A percentile compares a stretch with the other conserved stretches of the same genome.
Conservation (phyloP, 2,888 invertebrate genomes). For the Deilephila elpenor region DNA sequence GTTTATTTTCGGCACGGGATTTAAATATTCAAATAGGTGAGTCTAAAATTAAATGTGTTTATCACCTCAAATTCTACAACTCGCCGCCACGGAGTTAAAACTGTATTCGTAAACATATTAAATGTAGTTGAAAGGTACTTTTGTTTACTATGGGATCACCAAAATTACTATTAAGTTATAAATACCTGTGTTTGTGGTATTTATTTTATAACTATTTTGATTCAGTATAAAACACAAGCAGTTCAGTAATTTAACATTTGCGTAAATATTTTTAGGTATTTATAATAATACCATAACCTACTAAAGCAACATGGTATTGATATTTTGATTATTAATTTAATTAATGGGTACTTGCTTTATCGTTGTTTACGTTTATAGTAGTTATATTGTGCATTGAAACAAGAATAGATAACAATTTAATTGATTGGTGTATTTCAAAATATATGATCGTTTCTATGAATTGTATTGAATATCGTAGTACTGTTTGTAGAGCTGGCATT, state of each 20-base stretch:
- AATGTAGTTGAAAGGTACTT: neutral
- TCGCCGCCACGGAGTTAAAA: neutral
- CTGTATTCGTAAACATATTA: neutral
- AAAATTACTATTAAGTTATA: neutral
- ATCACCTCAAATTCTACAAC: neutral
- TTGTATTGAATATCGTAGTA: conserved; percentile 31
- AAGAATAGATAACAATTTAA: no score
- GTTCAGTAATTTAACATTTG: neutral
- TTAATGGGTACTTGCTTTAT: neutral
- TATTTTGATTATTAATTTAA: neutral
- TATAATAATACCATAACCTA: neutral
- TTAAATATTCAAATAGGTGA: neutral
- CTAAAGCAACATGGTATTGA: neutral
- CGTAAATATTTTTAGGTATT: neutral
- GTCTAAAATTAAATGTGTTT: neutral
- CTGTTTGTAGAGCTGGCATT: conserved; percentile 44
- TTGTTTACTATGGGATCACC: neutral
- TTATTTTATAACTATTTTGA: neutral
- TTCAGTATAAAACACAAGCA: neutral
- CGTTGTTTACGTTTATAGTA: neutral
- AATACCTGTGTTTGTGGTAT: neutral
- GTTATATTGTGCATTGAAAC: neutral
- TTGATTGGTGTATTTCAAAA: no score
- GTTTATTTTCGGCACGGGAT: neutral
- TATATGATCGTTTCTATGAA: neutral